Evolutionary conservation across 2,888 invertebrate species (phyloP), one percentile per base, ranked within the genome.

Genomic region (Stenolophus ochropezus): DNA sequence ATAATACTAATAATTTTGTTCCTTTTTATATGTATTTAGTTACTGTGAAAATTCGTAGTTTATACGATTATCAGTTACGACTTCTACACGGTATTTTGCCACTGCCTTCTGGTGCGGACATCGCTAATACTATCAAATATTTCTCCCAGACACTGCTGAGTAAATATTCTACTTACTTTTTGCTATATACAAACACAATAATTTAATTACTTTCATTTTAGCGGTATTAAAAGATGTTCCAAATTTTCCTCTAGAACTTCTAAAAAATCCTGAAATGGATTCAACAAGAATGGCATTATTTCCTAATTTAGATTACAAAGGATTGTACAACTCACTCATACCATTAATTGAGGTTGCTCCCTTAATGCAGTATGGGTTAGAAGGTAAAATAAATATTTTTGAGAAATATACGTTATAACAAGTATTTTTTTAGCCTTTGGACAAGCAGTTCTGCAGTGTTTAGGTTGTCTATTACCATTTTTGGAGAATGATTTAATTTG

Each of bases 151-250:
- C 98, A 53, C 91, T 99, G 83, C 92, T 99, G 85, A 96, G 99
- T 99, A 92, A 93, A 94, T 92, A 83, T 5, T 47, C 25, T 47
- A 74, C 65, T 81, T 49, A 16, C 18, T 16, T 33, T 14, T 27
- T 25, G 14, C 27, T n/a, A 0, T 69, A 23, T 27, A 16, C 8
- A 33, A 3, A 14, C 3, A 42, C 2, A 42, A 42, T 42, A 8
- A 11, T 42, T 42, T 23, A 5, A 21, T 20, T 47, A 25, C 20
- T 73, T 21, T 49, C 5, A 18, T 33, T 88, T 84, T 87, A 96
- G 99, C 97, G 89, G 96, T 99, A 83, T 91, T 99, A 83, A 98
- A 98, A 91, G 99, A 99, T 93, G 98, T 98, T 77, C 96, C 97
- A 18, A 95, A 95, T 85, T 96, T 97, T 11, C 97, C 98, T 1